phyloP scores from a whole-genome alignment of 2,113 vertebrate species.

The Micronisus gabar region DNA sequence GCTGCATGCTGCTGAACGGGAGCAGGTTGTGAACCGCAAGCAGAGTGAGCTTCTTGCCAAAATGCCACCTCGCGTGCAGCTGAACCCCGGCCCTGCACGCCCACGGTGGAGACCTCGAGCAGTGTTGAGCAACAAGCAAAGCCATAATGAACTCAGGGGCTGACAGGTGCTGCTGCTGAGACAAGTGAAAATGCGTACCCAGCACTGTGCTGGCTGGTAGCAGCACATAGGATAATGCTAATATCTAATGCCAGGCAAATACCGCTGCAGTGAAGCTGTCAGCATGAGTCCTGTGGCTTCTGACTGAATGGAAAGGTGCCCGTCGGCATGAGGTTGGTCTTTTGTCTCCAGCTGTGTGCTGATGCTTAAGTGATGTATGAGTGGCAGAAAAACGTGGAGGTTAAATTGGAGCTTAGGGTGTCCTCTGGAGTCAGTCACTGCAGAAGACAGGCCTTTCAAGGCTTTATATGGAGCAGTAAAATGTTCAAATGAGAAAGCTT shows the following conservation, averaged over 20 bases:
- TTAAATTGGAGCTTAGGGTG: neutral
- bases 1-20: neutral
- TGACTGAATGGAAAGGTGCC: neutral
- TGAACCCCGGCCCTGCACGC: neutral
- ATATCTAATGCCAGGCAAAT: neutral
- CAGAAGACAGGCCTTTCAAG: neutral
- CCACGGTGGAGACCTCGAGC: neutral
- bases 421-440: neutral
- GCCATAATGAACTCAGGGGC: fast-evolving
- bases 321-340: neutral
- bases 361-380: neutral
- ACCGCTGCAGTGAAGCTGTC: neutral
- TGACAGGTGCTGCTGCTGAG: neutral
- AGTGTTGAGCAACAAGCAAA: fast-evolving
- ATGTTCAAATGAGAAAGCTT: neutral
- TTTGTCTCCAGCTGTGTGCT: neutral
- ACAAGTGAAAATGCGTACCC: neutral
- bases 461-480: neutral
- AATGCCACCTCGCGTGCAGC: fast-evolving
- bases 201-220: fast-evolving
- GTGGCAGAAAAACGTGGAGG: neutral
- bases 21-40: neutral
- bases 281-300: neutral
- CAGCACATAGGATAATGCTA: neutral
- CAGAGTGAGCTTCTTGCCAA: neutral